These are phyloP conservation scores for Tupaia tana DNA, from an alignment of 2,113 vertebrate species.

Conservation along the genomic window DNA sequence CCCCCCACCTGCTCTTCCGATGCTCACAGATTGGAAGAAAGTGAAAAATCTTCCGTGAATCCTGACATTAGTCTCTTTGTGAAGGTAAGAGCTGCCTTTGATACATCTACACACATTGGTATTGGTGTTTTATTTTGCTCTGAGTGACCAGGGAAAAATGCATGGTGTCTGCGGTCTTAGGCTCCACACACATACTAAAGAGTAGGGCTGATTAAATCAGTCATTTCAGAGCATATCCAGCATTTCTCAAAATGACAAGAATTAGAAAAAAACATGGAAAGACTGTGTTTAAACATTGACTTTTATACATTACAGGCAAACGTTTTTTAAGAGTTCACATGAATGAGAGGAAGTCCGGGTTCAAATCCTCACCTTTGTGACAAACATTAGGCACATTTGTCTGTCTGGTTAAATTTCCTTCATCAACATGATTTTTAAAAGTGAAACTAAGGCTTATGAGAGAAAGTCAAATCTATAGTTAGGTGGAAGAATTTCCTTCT, in stretches of 20 bases:
- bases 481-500: neutral
- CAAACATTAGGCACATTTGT: neutral
- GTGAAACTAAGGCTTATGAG: neutral
- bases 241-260: neutral
- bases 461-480: neutral
- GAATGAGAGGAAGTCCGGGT: neutral
- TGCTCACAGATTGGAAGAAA: constrained; percentile 64
- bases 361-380: neutral
- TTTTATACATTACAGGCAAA: neutral
- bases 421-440: neutral
- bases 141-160: neutral
- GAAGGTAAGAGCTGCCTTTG: constrained; percentile 84
- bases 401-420: neutral
- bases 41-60: neutral
- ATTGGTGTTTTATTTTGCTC: neutral
- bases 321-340: neutral
- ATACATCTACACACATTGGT: neutral
- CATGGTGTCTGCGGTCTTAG: neutral
- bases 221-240: neutral
- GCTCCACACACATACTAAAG: neutral
- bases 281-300: neutral
- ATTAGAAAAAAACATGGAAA: neutral
- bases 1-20: constrained; percentile 49
- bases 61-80: constrained; percentile 82
- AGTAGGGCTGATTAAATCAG: neutral